Percentiles rank a stretch among this genome's conserved stretches.
phyloP scores from a whole-genome alignment of 2,113 vertebrate species.

The Casuarius casuarius region DNA sequence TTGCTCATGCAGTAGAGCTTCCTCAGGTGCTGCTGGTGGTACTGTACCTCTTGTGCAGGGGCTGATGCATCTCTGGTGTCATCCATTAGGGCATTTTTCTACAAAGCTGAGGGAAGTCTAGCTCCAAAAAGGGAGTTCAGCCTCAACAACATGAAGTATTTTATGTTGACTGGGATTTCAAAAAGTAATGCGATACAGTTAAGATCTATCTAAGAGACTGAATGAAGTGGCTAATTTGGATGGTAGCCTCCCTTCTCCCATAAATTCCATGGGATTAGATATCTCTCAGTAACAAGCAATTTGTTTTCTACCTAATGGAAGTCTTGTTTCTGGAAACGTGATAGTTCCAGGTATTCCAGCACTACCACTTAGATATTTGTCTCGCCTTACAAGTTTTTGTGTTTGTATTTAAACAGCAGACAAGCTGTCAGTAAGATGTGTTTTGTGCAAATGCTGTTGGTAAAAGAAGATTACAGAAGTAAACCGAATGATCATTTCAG shows the following conservation, averaged over 20 bases:
- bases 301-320: neutral
- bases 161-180: neutral
- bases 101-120: neutral
- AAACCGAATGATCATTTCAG: neutral
- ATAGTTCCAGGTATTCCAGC: neutral
- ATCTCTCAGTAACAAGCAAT: neutral
- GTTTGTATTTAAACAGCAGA: neutral
- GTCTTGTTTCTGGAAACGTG: neutral
- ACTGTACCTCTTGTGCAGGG: neutral
- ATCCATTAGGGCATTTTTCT: neutral
- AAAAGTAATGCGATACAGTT: neutral
- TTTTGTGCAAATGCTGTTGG: neutral
- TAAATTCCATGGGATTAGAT: neutral
- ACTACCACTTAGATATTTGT: neutral
- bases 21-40: neutral
- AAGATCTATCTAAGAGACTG: neutral
- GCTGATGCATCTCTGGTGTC: neutral
- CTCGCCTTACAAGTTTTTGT: neutral
- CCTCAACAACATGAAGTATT: neutral
- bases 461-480: neutral
- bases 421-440: neutral
- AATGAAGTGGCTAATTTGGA: neutral
- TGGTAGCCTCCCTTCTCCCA: neutral
- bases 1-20: neutral
- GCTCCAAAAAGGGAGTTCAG: neutral